Percentiles rank a stretch among this genome's conserved stretches.
These are phyloP conservation scores for Amphiprion percula DNA, from an alignment of 2,113 vertebrate species.

Conservation along the genomic window DNA sequence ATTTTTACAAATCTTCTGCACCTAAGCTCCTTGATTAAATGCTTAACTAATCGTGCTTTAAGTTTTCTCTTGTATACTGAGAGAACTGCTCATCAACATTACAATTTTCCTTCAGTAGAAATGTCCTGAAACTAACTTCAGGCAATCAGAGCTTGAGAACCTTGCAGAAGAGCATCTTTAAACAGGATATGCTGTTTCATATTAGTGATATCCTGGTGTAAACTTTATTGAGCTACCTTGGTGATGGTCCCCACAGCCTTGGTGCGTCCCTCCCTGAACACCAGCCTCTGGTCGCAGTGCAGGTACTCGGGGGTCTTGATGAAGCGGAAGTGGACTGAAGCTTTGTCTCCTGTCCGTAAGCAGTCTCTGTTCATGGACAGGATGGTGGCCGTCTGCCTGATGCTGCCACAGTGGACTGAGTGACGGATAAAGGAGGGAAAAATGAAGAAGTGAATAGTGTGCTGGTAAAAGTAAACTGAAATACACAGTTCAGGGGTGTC, in stretches of 20 bases:
- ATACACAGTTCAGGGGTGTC: background rate
- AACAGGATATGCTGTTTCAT: too few species aligned
- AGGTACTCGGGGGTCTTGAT: constrained; percentile 98
- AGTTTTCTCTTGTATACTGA: too few species aligned
- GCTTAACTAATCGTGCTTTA: too few species aligned
- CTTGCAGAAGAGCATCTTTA: too few species aligned
- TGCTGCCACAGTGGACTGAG: constrained; percentile 97
- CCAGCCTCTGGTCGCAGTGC: constrained; percentile 96
- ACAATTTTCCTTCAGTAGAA: too few species aligned
- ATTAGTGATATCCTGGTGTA: background rate
- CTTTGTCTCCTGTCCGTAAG: constrained; percentile 97
- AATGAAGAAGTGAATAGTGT: background rate
- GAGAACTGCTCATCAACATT: too few species aligned
- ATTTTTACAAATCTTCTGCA: too few species aligned
- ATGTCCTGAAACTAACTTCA: too few species aligned
- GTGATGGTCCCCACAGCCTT: constrained; percentile 99
- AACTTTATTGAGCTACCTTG: constrained; percentile 85
- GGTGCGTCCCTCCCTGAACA: constrained; percentile 98
- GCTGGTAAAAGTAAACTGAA: background rate
- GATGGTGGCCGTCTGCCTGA: constrained; percentile 97
- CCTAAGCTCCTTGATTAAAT: too few species aligned
- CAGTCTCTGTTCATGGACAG: constrained; percentile 98
- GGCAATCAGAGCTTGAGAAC: too few species aligned
- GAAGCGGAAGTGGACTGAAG: constrained; percentile 97
- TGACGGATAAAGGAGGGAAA: background rate